Evolutionary conservation across 2,888 invertebrate genomes (phyloP).

Genomic region (Steinernema scapterisci): DNA sequence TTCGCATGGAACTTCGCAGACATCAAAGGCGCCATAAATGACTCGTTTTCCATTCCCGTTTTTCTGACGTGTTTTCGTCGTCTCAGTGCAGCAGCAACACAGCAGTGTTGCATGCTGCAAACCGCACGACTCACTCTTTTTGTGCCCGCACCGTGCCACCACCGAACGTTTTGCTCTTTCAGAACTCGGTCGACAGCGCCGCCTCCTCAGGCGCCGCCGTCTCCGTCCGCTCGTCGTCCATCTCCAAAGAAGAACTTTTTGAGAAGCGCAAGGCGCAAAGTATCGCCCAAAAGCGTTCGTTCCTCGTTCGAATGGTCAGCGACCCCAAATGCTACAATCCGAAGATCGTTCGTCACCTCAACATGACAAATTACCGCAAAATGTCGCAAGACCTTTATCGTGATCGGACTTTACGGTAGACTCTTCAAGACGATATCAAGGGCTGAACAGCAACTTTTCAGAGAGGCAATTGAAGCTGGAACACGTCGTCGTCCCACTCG

Average conservation of each 20-base stretch:
- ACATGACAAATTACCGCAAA: slow-evolving; percentile 64
- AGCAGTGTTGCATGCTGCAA: not conserved
- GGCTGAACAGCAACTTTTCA: not conserved
- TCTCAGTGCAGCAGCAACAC: no score
- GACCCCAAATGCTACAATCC: slow-evolving; percentile 96
- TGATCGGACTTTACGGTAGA: slow-evolving; percentile 60
- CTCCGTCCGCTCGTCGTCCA: slow-evolving; percentile 39
- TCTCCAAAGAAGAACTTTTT: slow-evolving; percentile 53
- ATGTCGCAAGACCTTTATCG: slow-evolving; percentile 68
- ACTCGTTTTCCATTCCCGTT: no score
- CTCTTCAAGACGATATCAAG: not conserved
- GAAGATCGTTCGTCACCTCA: slow-evolving; percentile 74
- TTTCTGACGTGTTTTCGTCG: no score
- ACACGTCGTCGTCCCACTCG: slow-evolving; percentile 17
- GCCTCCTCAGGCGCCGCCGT: slow-evolving; percentile 47
- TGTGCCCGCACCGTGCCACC: not conserved
- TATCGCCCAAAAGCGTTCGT: slow-evolving; percentile 87
- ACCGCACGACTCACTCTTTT: not conserved
- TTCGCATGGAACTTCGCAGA: no score
- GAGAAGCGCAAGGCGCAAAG: slow-evolving; percentile 74
- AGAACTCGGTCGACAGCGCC: slow-evolving; percentile 44
- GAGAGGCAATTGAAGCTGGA: slow-evolving; percentile 3
- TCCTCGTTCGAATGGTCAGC: slow-evolving; percentile 88
- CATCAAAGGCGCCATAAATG: no score
- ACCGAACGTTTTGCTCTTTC: no score